Conservation (phyloP, 2,113 vertebrate genomes). For the Bolborhynchus lineola region DNA sequence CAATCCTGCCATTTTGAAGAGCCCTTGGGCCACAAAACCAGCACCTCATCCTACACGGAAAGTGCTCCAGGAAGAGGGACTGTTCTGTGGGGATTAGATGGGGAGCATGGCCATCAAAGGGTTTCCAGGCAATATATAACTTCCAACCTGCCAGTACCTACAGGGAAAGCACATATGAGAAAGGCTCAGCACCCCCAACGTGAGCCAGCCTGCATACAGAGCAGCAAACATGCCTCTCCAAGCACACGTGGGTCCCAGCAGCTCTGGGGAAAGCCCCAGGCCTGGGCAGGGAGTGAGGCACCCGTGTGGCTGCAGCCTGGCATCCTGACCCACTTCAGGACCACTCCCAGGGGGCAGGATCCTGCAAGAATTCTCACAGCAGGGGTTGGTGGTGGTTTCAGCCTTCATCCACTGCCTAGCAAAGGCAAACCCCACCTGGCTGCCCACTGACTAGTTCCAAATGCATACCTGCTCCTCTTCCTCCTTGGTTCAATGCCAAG, state of each 20-base stretch:
- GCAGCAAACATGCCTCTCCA: neutral
- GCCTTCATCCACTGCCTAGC: neutral
- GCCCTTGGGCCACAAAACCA: neutral
- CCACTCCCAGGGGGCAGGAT: accelerated
- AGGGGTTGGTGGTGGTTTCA: neutral
- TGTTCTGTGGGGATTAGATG: neutral
- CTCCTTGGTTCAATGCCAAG: neutral
- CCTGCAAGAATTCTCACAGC: neutral
- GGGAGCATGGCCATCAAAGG: neutral
- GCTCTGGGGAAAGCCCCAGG: neutral
- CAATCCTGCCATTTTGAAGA: neutral
- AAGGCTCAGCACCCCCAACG: neutral
- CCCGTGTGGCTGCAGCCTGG: neutral
- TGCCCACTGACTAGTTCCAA: neutral
- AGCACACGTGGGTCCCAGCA: neutral
- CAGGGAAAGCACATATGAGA: neutral
- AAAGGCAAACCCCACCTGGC: neutral
- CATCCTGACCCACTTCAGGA: neutral
- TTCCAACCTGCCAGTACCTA: neutral
- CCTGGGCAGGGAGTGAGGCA: accelerated
- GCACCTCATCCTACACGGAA: neutral
- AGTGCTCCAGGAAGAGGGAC: neutral
- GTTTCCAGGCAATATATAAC: neutral
- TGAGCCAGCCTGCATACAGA: accelerated
- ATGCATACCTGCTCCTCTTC: neutral